A percentile compares a stretch with the other conserved stretches of the same genome.
Conservation (phyloP, 2,888 invertebrate genomes). For the Salticus scenicus region DNA sequence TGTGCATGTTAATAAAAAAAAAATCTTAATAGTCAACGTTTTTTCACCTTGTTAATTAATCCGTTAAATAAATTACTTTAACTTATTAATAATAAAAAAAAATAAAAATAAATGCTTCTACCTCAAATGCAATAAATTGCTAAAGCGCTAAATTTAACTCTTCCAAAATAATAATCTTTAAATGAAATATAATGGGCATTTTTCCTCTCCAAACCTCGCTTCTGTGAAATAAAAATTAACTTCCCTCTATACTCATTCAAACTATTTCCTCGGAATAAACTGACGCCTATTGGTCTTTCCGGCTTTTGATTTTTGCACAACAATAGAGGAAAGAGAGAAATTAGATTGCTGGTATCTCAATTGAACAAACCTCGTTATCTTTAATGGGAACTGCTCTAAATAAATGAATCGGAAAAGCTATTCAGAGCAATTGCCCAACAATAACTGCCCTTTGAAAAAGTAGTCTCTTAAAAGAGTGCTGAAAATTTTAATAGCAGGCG, state of each 20-base stretch:
- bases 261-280: neutral
- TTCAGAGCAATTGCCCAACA: neutral
- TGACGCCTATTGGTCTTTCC: constrained; percentile 18
- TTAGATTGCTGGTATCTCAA: constrained; percentile 27
- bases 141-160: too few relatives aligned
- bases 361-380: constrained; percentile 1
- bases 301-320: constrained; percentile 50
- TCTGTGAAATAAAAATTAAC: neutral
- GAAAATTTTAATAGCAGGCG: neutral
- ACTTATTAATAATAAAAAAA: too few relatives aligned
- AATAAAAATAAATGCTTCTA: too few relatives aligned
- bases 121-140: too few relatives aligned
- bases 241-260: neutral
- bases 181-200: too few relatives aligned
- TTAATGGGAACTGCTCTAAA: neutral
- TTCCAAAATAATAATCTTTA: too few relatives aligned
- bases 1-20: too few relatives aligned
- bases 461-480: neutral
- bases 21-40: too few relatives aligned
- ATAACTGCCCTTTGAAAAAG: neutral
- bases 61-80: too few relatives aligned
- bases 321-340: constrained; percentile 30
- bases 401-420: neutral
- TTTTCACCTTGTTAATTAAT: too few relatives aligned
- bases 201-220: too few relatives aligned